Evolutionary conservation across 1,140 invertebrate genomes (phyloP).

Genomic region (Bombus huntii): DNA sequence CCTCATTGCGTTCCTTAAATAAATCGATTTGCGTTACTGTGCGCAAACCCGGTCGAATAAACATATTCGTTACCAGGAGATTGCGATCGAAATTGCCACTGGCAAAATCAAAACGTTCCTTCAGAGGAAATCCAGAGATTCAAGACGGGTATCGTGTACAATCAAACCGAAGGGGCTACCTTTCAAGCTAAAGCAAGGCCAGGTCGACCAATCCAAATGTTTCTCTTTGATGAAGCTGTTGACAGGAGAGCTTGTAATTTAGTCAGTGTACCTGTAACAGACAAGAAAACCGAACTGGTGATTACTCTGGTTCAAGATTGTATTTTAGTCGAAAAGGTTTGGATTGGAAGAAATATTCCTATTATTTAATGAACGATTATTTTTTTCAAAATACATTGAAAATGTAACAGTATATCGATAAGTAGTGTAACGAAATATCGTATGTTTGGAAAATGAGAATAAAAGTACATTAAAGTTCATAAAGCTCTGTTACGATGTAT

Average conservation of each 20-base stretch:
- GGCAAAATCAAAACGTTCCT: conserved; percentile 41
- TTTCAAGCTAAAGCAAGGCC: not conserved
- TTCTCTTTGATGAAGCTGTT: not conserved
- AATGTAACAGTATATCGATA: no score
- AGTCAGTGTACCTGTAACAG: conserved; percentile 32
- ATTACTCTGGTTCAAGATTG: not conserved
- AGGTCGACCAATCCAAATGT: not conserved
- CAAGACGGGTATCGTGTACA: conserved; percentile 15
- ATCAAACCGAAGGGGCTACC: conserved; percentile 18
- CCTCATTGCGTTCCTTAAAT: not conserved
- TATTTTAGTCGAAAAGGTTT: not conserved
- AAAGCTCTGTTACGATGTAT: no score
- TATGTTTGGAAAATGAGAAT: no score
- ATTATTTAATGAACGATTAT: not conserved
- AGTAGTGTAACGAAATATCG: no score
- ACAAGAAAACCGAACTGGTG: not conserved
- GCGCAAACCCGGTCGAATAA: conserved; percentile 69
- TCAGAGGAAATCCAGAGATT: conserved; percentile 21
- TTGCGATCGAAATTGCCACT: conserved; percentile 60
- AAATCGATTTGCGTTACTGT: conserved; percentile 59
- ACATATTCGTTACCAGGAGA: conserved; percentile 71
- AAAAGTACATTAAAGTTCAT: no score
- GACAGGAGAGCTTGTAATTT: not conserved
- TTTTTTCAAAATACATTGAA: not conserved
- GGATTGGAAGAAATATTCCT: no score